These are phyloP conservation scores for Danio tinwini DNA, from an alignment of 2,797 vertebrate species.

Conservation along the genomic window DNA sequence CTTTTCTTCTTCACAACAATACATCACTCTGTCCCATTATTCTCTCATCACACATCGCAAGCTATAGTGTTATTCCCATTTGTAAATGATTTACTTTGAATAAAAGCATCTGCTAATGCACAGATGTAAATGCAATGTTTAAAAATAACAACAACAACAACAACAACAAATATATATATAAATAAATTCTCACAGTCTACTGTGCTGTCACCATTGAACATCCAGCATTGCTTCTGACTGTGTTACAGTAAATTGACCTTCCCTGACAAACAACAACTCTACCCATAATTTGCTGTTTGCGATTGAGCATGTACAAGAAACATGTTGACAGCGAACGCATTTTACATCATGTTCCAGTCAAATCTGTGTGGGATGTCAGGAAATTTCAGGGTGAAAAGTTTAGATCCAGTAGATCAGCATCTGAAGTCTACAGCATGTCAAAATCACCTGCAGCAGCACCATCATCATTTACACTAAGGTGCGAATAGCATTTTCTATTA, in stretches of 20 bases:
- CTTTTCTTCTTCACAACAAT: neutral
- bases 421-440: neutral
- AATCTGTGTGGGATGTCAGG: neutral
- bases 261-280: slow-evolving; percentile 16
- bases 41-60: neutral
- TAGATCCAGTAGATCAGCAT: neutral
- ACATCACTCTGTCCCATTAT: neutral
- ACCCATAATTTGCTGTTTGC: neutral
- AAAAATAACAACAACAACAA: slow-evolving; percentile 11
- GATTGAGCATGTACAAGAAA: neutral
- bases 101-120: neutral
- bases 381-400: neutral
- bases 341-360: neutral
- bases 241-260: neutral
- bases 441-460: neutral
- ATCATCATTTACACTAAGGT: neutral
- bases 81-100: neutral
- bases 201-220: slow-evolving; percentile 4
- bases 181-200: neutral
- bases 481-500: neutral
- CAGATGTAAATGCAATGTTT: slow-evolving; percentile 2
- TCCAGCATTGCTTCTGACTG: neutral
- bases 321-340: neutral
- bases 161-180: neutral
- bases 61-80: neutral